Percentiles rank a stretch among this genome's conserved stretches.
Evolutionary conservation across 2,797 vertebrate species (phyloP).

Genomic region (Sebastes itinus): DNA sequence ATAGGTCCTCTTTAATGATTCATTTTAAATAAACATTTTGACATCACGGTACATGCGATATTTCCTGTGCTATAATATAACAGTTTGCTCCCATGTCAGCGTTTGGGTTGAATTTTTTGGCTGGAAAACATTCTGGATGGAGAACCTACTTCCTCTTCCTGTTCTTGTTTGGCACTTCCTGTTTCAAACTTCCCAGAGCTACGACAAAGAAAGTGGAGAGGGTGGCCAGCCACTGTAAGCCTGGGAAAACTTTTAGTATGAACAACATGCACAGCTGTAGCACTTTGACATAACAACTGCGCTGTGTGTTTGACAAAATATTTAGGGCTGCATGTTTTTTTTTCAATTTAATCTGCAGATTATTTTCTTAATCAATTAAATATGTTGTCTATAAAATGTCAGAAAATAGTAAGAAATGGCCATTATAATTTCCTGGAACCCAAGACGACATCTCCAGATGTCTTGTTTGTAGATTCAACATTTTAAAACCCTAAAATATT

Average conservation of each 20-base stretch:
- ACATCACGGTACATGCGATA: background rate
- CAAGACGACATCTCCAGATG: background rate
- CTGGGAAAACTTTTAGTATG: constrained; percentile 21
- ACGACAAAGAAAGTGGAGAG: constrained; percentile 32
- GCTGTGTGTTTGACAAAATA: background rate
- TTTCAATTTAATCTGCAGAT: background rate
- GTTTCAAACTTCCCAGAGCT: constrained; percentile 52
- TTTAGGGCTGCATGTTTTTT: background rate
- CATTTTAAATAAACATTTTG: background rate
- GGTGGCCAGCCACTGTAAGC: constrained; percentile 3
- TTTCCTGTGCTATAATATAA: constrained; percentile 8
- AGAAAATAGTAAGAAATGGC: background rate
- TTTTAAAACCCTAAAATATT: background rate
- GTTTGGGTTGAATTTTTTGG: constrained; percentile 21
- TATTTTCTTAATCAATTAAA: background rate
- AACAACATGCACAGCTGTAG: background rate
- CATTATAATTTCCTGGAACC: too few species aligned
- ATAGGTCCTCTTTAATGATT: background rate
- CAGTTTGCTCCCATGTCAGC: constrained; percentile 25
- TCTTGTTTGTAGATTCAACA: too few species aligned
- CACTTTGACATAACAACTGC: background rate
- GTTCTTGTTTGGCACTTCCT: constrained; percentile 70
- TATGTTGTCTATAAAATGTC: background rate
- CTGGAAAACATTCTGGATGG: constrained; percentile 42
- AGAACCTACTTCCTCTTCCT: constrained; percentile 70